These are phyloP conservation scores for Procambarus clarkii DNA, from an alignment of 1,140 invertebrate species.

Conservation along the genomic window DNA sequence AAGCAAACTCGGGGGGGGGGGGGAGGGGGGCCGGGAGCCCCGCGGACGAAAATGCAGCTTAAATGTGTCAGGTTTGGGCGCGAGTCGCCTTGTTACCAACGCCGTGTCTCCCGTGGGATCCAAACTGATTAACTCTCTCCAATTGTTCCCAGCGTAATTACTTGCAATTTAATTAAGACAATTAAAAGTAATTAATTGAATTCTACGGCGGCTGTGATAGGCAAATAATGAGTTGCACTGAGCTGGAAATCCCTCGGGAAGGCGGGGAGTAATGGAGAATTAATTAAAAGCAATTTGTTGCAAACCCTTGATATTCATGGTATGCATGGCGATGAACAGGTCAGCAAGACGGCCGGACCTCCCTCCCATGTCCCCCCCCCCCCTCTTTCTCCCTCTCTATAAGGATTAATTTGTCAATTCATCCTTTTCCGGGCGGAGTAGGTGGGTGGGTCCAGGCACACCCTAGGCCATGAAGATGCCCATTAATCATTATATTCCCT, in stretches of 20 bases:
- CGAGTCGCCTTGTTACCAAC: constrained; percentile 63
- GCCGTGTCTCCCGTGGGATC: constrained; percentile 39
- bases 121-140: constrained; percentile 71
- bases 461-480: too few relatives aligned
- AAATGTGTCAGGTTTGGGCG: constrained; percentile 39
- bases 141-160: constrained; percentile 71
- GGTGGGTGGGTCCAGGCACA: too few relatives aligned
- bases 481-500: too few relatives aligned
- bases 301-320: constrained; percentile 65
- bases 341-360: constrained; percentile 22
- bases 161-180: constrained; percentile 72
- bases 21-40: neutral
- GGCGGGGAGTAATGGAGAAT: constrained; percentile 68
- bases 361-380: too few relatives aligned
- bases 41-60: constrained; percentile 50
- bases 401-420: too few relatives aligned
- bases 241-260: constrained; percentile 63
- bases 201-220: constrained; percentile 70
- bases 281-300: constrained; percentile 72
- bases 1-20: constrained; percentile 14
- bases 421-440: too few relatives aligned
- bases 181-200: constrained; percentile 72
- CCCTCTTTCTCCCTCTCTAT: too few relatives aligned
- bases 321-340: constrained; percentile 53
- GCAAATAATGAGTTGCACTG: constrained; percentile 71